These are phyloP conservation scores for Hapalemur alaotrensis DNA, from an alignment of 2,797 vertebrate genomes.

Conservation along the genomic window DNA sequence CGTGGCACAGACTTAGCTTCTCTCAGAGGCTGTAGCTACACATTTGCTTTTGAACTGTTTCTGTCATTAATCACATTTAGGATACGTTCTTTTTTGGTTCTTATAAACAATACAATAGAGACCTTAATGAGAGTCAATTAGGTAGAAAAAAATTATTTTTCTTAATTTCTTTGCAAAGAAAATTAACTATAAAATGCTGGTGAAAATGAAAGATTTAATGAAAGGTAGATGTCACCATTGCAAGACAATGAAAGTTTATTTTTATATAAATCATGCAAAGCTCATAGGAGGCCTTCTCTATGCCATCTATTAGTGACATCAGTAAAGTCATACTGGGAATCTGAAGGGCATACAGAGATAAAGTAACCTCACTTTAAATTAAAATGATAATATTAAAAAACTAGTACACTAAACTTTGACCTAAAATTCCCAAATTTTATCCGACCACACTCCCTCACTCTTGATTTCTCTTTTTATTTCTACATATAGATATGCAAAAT, in stretches of 20 bases:
- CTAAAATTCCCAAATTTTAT: neutral
- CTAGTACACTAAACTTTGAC: neutral
- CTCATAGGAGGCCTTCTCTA: neutral
- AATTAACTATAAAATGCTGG: neutral
- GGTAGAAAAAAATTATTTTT: neutral
- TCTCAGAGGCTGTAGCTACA: neutral
- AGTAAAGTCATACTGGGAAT: neutral
- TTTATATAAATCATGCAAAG: neutral
- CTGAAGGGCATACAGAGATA: neutral
- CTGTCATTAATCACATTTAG: neutral
- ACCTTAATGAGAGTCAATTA: neutral
- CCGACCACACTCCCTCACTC: fast-evolving
- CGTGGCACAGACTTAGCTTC: neutral
- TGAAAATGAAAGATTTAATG: neutral
- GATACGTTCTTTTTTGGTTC: neutral
- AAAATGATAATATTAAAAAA: neutral
- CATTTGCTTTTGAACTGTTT: neutral
- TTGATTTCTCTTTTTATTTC: neutral
- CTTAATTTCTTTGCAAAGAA: neutral
- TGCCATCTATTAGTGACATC: neutral
- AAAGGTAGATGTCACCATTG: neutral
- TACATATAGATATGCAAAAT: neutral
- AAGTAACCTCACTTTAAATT: neutral
- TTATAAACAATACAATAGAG: neutral
- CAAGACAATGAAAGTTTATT: neutral